Conservation (phyloP, 1,140 invertebrate genomes). For the Lordiphosa mommai region DNA sequence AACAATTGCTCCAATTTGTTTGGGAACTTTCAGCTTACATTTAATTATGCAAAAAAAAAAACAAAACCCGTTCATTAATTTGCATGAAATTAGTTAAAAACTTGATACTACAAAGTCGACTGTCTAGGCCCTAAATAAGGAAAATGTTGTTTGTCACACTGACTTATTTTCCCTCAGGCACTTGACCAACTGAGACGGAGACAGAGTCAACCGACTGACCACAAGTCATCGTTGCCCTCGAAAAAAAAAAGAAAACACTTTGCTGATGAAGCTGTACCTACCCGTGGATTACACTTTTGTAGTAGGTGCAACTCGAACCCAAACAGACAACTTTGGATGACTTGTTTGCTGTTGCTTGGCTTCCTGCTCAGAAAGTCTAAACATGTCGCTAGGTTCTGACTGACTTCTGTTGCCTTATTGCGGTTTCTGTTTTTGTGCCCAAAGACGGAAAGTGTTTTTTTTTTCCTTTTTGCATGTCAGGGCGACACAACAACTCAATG, state of each 20-base stretch:
- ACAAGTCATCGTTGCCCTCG: slow-evolving; percentile 4
- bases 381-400: slow-evolving; percentile 44
- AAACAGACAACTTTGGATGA: slow-evolving; percentile 26
- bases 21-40: slow-evolving; percentile 58
- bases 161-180: slow-evolving; percentile 63
- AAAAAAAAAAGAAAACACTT: slow-evolving; percentile 5
- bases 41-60: slow-evolving; percentile 68
- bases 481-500: slow-evolving; percentile 63
- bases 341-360: slow-evolving; percentile 53
- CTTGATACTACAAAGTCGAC: slow-evolving; percentile 20
- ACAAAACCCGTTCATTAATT: slow-evolving; percentile 42
- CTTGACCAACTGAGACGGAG: slow-evolving; percentile 54
- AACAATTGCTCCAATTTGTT: slow-evolving; percentile 68
- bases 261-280: slow-evolving; percentile 1
- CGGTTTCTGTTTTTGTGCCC: slow-evolving; percentile 14
- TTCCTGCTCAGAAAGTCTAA: slow-evolving; percentile 70
- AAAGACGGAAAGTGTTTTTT: slow-evolving; percentile 73
- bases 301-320: slow-evolving; percentile 7
- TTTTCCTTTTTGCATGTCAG: slow-evolving; percentile 8
- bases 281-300: slow-evolving; percentile 7
- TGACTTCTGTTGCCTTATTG: slow-evolving; percentile 4
- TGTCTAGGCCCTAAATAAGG: slow-evolving; percentile 33
- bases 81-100: slow-evolving; percentile 63
- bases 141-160: slow-evolving; percentile 74
- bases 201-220: slow-evolving; percentile 1